Conservation (phyloP, 2,113 vertebrate species). For the Pelodiscus sinensis region DNA sequence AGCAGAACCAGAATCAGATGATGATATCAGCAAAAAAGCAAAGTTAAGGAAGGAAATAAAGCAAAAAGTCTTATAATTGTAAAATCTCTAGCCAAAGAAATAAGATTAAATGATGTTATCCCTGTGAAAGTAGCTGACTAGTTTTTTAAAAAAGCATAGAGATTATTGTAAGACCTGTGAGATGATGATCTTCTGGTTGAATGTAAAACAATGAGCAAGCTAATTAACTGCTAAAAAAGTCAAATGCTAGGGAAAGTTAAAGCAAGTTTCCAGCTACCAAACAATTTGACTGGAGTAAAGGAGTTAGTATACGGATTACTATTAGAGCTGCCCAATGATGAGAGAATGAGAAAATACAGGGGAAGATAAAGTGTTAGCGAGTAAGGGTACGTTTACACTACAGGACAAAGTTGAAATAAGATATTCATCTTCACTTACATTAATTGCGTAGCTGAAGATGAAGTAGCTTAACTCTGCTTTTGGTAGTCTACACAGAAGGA, state of each 20-base stretch:
- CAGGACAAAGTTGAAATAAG: no score
- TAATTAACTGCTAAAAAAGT: background rate
- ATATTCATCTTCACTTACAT: no score
- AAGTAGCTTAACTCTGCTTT: no score
- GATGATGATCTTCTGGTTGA: background rate
- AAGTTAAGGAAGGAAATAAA: background rate
- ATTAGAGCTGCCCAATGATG: background rate
- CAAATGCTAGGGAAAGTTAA: background rate
- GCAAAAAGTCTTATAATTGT: background rate
- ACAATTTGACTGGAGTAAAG: background rate
- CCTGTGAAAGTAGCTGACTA: background rate
- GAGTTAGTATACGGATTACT: background rate
- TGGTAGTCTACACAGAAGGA: no score
- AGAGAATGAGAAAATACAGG: background rate
- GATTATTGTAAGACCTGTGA: background rate
- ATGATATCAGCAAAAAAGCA: background rate
- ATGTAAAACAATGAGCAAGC: background rate
- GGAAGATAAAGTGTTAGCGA: background rate
- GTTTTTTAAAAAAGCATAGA: background rate
- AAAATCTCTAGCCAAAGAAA: background rate
- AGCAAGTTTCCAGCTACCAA: background rate
- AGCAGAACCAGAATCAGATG: background rate
- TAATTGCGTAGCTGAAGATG: no score
- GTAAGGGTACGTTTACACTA: background rate
- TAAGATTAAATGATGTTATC: background rate